Conservation (phyloP, 2,888 invertebrate genomes). For the Apodemia zela region DNA sequence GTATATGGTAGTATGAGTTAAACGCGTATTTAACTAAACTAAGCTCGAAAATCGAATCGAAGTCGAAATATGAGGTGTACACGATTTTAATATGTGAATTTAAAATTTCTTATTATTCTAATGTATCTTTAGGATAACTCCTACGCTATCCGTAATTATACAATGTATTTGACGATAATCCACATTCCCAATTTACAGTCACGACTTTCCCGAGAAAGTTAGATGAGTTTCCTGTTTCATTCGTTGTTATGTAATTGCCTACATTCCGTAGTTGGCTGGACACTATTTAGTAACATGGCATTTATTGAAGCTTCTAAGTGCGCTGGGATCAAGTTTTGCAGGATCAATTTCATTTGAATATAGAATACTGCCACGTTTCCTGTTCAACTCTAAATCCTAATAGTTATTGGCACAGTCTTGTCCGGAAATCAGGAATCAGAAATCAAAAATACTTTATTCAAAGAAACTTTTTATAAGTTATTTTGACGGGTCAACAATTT, state of each 20-base stretch:
- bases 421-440: too few species aligned
- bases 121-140: not conserved
- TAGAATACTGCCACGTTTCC: too few species aligned
- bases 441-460: too few species aligned
- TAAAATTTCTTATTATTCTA: not conserved
- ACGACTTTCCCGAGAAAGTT: slow-evolving; percentile 42
- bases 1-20: too few species aligned
- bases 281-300: slow-evolving; percentile 15
- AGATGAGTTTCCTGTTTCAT: slow-evolving; percentile 60
- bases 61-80: slow-evolving; percentile 1
- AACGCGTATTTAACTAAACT: too few species aligned
- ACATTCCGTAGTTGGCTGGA: slow-evolving; percentile 27
- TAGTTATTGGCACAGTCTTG: too few species aligned
- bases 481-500: too few species aligned
- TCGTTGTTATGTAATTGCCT: slow-evolving; percentile 52
- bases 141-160: not conserved
- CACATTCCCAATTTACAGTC: slow-evolving; percentile 29
- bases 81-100: not conserved
- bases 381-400: too few species aligned
- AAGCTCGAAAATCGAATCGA: too few species aligned
- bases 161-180: slow-evolving; percentile 28
- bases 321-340: not conserved
- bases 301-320: not conserved
- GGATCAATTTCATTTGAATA: not conserved
- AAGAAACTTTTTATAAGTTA: too few species aligned